Evolutionary conservation across 2,113 vertebrate genomes (phyloP).

Genomic region (Rhagologus leucostigma): DNA sequence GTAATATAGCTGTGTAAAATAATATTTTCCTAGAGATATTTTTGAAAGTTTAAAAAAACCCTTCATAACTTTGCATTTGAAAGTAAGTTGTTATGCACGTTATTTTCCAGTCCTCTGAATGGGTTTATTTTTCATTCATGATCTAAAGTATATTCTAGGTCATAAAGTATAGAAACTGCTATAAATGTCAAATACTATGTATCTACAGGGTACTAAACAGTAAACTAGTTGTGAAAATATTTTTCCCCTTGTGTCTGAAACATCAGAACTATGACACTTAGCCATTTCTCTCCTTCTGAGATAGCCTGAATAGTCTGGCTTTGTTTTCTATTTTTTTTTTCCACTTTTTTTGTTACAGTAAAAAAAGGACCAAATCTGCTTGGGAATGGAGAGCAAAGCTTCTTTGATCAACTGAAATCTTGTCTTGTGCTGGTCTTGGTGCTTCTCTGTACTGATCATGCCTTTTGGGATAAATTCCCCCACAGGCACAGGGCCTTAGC

Average conservation of each 20-base stretch:
- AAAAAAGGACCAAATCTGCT: slow-evolving; percentile 12
- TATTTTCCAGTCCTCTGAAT: slow-evolving; percentile 54
- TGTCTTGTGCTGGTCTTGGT: slow-evolving; percentile 10
- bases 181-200: slow-evolving; percentile 61
- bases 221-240: slow-evolving; percentile 60
- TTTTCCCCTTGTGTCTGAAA: slow-evolving; percentile 48
- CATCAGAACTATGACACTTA: not conserved
- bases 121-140: slow-evolving; percentile 69
- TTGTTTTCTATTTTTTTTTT: not conserved
- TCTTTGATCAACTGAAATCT: not conserved
- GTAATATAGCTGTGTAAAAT: slow-evolving; percentile 68
- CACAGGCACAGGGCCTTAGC: not conserved
- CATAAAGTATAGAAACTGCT: slow-evolving; percentile 53
- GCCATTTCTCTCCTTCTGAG: not conserved
- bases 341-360: not conserved
- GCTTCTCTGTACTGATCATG: not conserved
- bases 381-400: slow-evolving; percentile 13
- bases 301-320: not conserved
- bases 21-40: slow-evolving; percentile 76
- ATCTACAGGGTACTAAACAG: slow-evolving; percentile 64
- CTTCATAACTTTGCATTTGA: slow-evolving; percentile 60
- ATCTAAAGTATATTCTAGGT: slow-evolving; percentile 63
- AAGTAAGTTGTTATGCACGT: slow-evolving; percentile 52
- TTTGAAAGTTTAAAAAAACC: slow-evolving; percentile 52
- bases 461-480: not conserved